A percentile compares a stretch with the other conserved stretches of the same genome.
Conservation (phyloP, 1,140 invertebrate genomes). For the Lutraria rhynchaena region DNA sequence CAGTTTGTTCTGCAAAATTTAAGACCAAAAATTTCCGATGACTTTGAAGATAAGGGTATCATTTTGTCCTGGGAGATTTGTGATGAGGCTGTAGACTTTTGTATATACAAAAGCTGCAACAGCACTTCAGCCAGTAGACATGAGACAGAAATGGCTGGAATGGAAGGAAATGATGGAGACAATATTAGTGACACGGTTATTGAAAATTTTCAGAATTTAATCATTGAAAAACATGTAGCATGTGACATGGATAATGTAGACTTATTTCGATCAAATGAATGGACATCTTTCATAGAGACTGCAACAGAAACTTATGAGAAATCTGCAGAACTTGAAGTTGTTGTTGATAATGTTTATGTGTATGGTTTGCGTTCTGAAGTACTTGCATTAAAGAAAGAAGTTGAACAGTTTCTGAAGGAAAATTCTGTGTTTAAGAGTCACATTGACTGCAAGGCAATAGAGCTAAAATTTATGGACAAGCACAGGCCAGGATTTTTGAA, state of each 20-base stretch:
- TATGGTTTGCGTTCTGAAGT: constrained; percentile 22
- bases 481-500: constrained; percentile 10
- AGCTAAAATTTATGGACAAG: constrained; percentile 18
- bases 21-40: background rate
- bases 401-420: constrained; percentile 15
- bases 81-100: background rate
- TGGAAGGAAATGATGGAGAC: background rate
- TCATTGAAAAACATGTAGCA: background rate
- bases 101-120: background rate
- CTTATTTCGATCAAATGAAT: constrained; percentile 10
- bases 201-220: background rate
- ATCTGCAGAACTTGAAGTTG: constrained; percentile 11
- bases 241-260: background rate
- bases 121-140: background rate
- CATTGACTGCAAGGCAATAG: constrained; percentile 3
- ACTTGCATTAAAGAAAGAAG: background rate
- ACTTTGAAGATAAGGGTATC: background rate
- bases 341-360: background rate
- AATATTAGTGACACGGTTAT: background rate
- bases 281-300: background rate
- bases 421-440: background rate
- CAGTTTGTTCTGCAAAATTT: background rate
- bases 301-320: constrained; percentile 31
- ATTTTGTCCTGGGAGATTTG: background rate
- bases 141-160: background rate